These are phyloP conservation scores for Potamilus streckersoni DNA, from an alignment of 1,140 invertebrate genomes.

Conservation along the genomic window DNA sequence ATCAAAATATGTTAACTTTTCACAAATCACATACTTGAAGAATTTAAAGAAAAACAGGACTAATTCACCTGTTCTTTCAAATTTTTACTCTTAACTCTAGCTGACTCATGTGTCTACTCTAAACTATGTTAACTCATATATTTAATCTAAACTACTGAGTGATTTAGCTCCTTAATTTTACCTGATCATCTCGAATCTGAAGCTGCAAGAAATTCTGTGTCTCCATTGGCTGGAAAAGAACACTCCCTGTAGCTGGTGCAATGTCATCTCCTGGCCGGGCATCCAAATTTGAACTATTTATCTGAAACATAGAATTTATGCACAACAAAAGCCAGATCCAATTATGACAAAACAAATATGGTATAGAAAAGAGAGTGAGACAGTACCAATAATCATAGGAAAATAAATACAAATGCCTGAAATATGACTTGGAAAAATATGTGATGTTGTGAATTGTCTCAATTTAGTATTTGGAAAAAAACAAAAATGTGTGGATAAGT, in stretches of 20 bases:
- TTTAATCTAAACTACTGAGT: background rate
- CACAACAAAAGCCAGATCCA: background rate
- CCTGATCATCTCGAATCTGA: slow-evolving; percentile 49
- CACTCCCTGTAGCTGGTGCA: slow-evolving; percentile 35
- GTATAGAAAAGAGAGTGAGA: too few relatives aligned
- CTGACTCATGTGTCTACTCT: background rate
- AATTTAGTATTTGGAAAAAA: too few relatives aligned
- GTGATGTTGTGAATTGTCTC: too few relatives aligned
- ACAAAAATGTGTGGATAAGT: too few relatives aligned
- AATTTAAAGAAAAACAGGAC: too few relatives aligned
- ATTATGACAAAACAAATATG: too few relatives aligned
- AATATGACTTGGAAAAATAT: too few relatives aligned
- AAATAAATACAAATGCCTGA: too few relatives aligned
- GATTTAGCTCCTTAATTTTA: slow-evolving; percentile 26
- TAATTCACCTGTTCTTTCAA: too few relatives aligned
- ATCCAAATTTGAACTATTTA: slow-evolving; percentile 31
- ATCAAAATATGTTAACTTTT: too few relatives aligned
- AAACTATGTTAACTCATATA: background rate
- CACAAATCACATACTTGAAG: too few relatives aligned
- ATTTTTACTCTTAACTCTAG: background rate
- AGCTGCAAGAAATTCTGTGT: slow-evolving; percentile 40
- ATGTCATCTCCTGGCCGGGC: slow-evolving; percentile 47
- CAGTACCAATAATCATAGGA: too few relatives aligned
- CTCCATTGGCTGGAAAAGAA: slow-evolving; percentile 44
- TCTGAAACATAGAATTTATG: slow-evolving; percentile 28